Evolutionary conservation across 37 sponge, comb jelly and placozoan genomes (phyloP).

Genomic region (Spongilla lacustris): DNA sequence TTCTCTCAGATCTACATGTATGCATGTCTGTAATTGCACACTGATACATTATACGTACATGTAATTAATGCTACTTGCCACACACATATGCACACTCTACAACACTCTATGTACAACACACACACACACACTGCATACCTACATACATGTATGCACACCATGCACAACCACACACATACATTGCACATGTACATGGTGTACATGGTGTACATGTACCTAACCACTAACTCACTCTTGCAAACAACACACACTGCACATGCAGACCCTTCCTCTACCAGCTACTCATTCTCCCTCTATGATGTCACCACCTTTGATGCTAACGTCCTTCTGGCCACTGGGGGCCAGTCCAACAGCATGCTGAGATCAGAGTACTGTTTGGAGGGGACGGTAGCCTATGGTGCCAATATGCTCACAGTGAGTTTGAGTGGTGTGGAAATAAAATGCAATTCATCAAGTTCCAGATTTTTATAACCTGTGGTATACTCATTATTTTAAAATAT

Average conservation of each 20-base stretch:
- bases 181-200: neutral
- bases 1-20: no score
- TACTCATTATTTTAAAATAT: neutral
- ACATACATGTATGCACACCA: neutral
- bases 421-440: no score
- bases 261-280: conserved; percentile 59
- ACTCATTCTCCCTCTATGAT: conserved; percentile 69
- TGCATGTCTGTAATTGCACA: no score
- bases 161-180: no score
- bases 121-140: neutral
- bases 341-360: conserved; percentile 22
- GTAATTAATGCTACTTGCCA: no score
- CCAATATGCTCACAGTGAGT: conserved; percentile 68
- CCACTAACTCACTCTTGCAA: neutral
- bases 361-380: conserved; percentile 66
- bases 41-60: no score
- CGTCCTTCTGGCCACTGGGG: conserved; percentile 48
- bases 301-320: conserved; percentile 47
- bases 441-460: no score
- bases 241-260: neutral
- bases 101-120: no score
- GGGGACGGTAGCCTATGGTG: conserved; percentile 61
- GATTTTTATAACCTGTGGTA: neutral
- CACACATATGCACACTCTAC: no score
- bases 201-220: neutral